Evolutionary conservation across 2,113 vertebrate species (phyloP).

Genomic region (Machaerirhynchus nigripectus): DNA sequence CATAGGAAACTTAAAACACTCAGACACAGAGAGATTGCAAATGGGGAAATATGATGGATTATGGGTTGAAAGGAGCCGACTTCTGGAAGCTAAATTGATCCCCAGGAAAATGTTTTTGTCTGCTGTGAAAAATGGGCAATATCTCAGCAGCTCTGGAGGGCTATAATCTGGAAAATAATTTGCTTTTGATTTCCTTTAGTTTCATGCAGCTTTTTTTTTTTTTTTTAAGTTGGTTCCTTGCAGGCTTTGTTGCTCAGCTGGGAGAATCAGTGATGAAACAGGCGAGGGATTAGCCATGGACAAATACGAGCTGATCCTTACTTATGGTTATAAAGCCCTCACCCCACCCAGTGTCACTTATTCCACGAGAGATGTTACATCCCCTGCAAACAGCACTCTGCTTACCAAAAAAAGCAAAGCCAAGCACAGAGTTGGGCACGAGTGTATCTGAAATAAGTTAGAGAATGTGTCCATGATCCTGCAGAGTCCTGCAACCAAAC

Average conservation of each 20-base stretch:
- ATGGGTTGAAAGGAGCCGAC: conserved; percentile 90
- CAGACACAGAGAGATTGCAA: conserved; percentile 81
- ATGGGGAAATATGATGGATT: conserved; percentile 98
- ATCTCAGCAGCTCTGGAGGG: conserved; percentile 78
- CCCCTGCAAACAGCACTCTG: not conserved
- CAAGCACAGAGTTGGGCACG: not conserved
- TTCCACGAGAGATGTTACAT: not conserved
- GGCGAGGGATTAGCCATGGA: conserved; percentile 6
- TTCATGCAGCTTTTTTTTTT: not conserved
- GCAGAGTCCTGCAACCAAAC: not conserved
- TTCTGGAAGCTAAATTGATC: conserved; percentile 92
- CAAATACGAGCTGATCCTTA: conserved; percentile 24
- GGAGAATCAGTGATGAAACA: conserved; percentile 9
- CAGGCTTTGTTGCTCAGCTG: conserved; percentile 40
- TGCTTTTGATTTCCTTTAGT: conserved; percentile 76
- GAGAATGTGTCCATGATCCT: not conserved
- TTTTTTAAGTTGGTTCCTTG: conserved; percentile 15
- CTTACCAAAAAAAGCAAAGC: not conserved
- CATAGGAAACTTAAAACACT: conserved; percentile 83
- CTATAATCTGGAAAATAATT: conserved; percentile 82
- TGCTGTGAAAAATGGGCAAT: conserved; percentile 97
- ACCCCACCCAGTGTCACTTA: not conserved
- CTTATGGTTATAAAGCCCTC: conserved; percentile 3
- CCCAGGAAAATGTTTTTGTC: conserved; percentile 99
- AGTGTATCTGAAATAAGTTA: not conserved